Evolutionary conservation across 2,888 invertebrate species (phyloP), one percentile per base, ranked within the genome.

Genomic region (Dasypolia templi): DNA sequence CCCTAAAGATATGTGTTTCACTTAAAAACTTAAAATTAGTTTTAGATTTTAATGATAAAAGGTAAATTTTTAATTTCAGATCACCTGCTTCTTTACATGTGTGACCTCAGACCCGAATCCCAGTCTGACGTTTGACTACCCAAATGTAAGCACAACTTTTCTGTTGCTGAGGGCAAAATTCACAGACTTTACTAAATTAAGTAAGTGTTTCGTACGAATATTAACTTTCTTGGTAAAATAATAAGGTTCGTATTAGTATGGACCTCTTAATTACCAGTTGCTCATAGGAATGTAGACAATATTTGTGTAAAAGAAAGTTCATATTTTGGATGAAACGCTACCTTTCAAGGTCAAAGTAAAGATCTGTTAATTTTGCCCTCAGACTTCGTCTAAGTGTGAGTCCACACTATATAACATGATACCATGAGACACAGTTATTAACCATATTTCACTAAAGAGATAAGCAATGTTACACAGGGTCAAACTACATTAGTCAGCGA

Each of bases 51-150:
- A 58, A 39, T 49, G 12, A 39, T 61, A 12, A 42, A 62, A 29
- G 3, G 22, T 62, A 19, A 19, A 62, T 63, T 6, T n/a, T 3
- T 44, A 17, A 42, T 81, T 74, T 12, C 75, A 80, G 80, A 53
- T 68, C 11, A 9, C 9, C 14, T 4, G 62, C 6, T 56, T 46
- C 56, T 11, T 62, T 5, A 32, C 51, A 12, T 51, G 55, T 12
- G 81, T 59, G n/a, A 35, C n/a, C 0, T 62, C 86, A 1, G 89
- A 92, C 4, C 88, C 91, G 0, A 86, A 78, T 11, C 84, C 88
- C 0, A 89, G 87, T 44, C 83, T 91, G 26, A 86, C 85, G 3
- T 93, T 92, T 62, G 91, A 92, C 19, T 94, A 91, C 67, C 91
- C 89, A 3, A 92, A 90, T 58, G 94, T 94, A 86, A 93, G 94